phyloP scores from a whole-genome alignment of 2,113 vertebrate genomes.

The Laticauda laticaudata region DNA sequence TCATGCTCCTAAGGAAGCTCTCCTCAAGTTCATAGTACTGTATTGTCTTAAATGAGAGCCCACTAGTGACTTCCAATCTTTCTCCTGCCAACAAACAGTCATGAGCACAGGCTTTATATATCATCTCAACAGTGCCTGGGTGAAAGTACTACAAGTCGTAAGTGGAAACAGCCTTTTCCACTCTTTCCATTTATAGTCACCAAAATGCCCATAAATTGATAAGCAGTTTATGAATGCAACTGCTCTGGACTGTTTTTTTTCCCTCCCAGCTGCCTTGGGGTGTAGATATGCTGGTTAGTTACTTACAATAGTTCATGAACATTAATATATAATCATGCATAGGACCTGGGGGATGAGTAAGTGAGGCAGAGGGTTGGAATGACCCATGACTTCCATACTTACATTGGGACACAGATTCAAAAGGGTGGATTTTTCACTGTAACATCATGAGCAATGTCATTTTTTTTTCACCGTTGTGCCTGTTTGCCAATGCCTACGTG shows the following conservation, averaged over 20 bases:
- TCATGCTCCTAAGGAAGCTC: neutral
- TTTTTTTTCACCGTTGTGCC: neutral
- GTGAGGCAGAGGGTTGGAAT: neutral
- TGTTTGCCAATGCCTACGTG: neutral
- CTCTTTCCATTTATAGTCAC: neutral
- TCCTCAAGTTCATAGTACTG: neutral
- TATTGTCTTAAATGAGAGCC: neutral
- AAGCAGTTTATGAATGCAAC: neutral
- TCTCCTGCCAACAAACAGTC: neutral
- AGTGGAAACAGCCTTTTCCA: neutral
- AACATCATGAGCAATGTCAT: neutral
- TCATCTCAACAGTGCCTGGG: neutral
- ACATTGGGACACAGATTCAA: neutral
- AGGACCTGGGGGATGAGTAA: neutral
- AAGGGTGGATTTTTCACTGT: neutral
- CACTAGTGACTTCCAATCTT: neutral
- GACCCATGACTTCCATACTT: neutral
- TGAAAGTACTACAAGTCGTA: neutral
- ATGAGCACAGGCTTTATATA: neutral
- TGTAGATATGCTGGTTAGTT: neutral
- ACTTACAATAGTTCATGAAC: neutral
- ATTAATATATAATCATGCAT: neutral
- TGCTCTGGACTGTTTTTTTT: neutral
- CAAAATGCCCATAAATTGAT: neutral
- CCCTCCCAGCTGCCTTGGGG: neutral